Evolutionary conservation across 2,113 vertebrate genomes (phyloP), one percentile per base, ranked within the genome.

Genomic region (Eulacestoma nigropectus): DNA sequence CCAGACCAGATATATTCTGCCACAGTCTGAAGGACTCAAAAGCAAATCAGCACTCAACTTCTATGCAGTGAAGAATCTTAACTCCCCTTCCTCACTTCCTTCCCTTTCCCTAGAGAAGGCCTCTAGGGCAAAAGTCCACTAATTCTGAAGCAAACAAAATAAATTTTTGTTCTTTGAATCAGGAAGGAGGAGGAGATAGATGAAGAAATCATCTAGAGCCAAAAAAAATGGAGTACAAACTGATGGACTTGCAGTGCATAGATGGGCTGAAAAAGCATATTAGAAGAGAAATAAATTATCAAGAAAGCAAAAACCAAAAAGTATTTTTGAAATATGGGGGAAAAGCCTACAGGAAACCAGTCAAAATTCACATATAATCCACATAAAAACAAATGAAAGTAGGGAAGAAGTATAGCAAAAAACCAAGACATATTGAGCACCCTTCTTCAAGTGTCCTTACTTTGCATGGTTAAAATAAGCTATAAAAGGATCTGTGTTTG

Each of bases 401-500:
- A 72, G 5, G 30, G 69, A 78, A 79, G 21, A 35, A 68, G 6
- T 21, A 60, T 8, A 67, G 23, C 32, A 50, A 77, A 37, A 65
- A 64, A 32, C 1, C 26, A 69, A 13, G 22, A 64, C 37, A 88
- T 73, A 90, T 21, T 64, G 37, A 11, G 1, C 12, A 73, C 11
- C 25, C 16, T 9, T 75, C 47, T 72, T 49, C 26, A 52, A 75
- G 22, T 57, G 49, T 75, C 74, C 53, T 72, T 76, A 64, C 22
- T 93, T 91, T 72, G 22, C 29, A 19, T 44, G 30, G 30, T 81
- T 62, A 84, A 83, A 84, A 68, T 75, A 60, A 83, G 6, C 57
- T 91, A 80, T 79, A 37, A 73, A 78, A 95, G 16, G n/a, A 76
- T 59, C 47, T 80, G 37, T 57, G 62, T 69, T 93, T 93, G 92